Base-by-base conservation (phyloP, 2,888 invertebrate genomes). In the Bibio marci region DNA sequence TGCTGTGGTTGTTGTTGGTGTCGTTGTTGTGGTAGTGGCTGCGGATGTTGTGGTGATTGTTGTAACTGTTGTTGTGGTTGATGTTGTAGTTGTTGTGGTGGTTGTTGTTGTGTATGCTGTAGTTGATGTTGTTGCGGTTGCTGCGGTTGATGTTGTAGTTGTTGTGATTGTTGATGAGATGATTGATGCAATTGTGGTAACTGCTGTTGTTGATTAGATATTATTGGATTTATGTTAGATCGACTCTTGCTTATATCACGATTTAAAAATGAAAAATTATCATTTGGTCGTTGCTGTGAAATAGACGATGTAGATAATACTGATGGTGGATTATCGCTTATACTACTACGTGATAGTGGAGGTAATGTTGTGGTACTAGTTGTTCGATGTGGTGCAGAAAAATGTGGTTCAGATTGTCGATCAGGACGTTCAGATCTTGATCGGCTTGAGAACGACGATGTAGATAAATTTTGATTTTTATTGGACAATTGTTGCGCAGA, bases 321-420 rank as follows among this genome's bases (percentile, higher is more conserved):
- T 34, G 11, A 12, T 19, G 33, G 6, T 27, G 25, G 5, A 33
- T 14, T 18, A 27, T 27, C 31, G 19, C 30, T 11, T 14, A 28
- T 31, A 25, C 18, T 31, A 31, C 25, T 15, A 30, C 31, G 4
- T 14, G 26, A 19, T 33, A 22, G 22, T 37, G 32, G 27, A 26
- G 34, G 33, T 19, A 41, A 33, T 18, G 22, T 37, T 18, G 39
- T 6, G 30, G 25, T 41, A 15, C 34, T 38, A 12, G 34, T 18
- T 3, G 34, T 28, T 30, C 39, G 8, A 18, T 34, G 39, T 8
- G 30, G 35, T 19, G 34, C 38, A 11, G 33, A 8, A 33, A 33
- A 33, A 19, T 19, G 17, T 19, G 33, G 33, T 19, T 33, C 33
- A 3, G 17, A 17, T 5, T 8, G 13, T 14, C 39, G 38, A 30